Base-by-base conservation (phyloP, 30 jellyfish, hydroid and myxozoan genomes). In the Aurelia aurita complex sp. Pacific region DNA sequence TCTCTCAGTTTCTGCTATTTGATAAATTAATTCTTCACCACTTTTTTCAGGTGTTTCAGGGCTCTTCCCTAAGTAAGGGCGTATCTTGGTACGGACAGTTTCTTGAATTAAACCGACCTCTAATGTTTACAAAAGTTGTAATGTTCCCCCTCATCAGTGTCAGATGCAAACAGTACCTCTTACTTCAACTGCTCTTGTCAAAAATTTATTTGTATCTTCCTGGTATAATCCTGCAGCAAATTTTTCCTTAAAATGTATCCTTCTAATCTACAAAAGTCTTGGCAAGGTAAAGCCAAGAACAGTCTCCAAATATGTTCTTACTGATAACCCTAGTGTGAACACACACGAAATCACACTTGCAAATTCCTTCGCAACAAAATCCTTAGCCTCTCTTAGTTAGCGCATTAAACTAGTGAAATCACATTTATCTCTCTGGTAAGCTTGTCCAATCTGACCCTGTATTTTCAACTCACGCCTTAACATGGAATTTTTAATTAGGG, bases 391-490 rank as follows among this genome's bases (percentile, higher is more conserved):
- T 63, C 77, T 29, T 32, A 85, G 64, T 35, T 85, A 89, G 17
- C 72, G 68, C 73, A 67, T 64, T 13, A 85, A 77, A 68, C 84
- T 74, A n/a, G 53, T 65, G 53, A 68, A 85, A 67, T 85, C 50
- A 57, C 75, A 53, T 46, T 75, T 75, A 59, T 75, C 95, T 10
- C 54, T 46, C 59, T 76, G 77, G 59, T 35, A 4, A 10, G 89
- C 72, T 29, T 85, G 85, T n/a, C 95, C 95, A 65, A 85, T 85
- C 64, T 77, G 79, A 10, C 95, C 85, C 78, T 36, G 73, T 77
- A 85, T 57, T 64, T 85, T 75, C 6, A 85, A 59, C 59, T 85
- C 85, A 16, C 79, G 72, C 38, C 88, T 65, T 23, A 76, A 67
- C 77, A 76, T 16, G 19, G 90, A 81, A 61, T 67, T 80, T 36